Percentiles rank a stretch among this genome's conserved stretches.
Evolutionary conservation across 1,140 invertebrate species (phyloP).

Genomic region (Helicoverpa armigera): DNA sequence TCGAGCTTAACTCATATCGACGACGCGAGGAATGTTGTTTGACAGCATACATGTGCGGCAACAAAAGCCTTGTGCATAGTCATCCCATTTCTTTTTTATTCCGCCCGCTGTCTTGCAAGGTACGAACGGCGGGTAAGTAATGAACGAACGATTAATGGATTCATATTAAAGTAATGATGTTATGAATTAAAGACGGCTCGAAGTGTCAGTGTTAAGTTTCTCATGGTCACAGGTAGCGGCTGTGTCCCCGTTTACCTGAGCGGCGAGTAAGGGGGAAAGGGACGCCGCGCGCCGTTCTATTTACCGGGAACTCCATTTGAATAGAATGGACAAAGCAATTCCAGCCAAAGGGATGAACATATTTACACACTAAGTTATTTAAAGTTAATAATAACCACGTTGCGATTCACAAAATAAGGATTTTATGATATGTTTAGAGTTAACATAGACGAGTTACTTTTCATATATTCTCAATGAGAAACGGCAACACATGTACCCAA

Average conservation of each 20-base stretch:
- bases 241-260: slow-evolving; percentile 77
- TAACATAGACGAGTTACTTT: background rate
- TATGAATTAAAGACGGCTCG: slow-evolving; percentile 63
- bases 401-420: slow-evolving; percentile 12
- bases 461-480: slow-evolving; percentile 6
- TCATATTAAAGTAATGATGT: slow-evolving; percentile 46
- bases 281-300: slow-evolving; percentile 70
- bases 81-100: slow-evolving; percentile 77
- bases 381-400: slow-evolving; percentile 53
- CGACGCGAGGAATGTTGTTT: slow-evolving; percentile 83
- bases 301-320: slow-evolving; percentile 73
- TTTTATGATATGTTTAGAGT: background rate
- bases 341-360: slow-evolving; percentile 50
- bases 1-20: slow-evolving; percentile 81
- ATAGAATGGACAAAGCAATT: slow-evolving; percentile 65
- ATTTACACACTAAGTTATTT: slow-evolving; percentile 48
- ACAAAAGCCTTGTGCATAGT: slow-evolving; percentile 84
- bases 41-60: slow-evolving; percentile 85
- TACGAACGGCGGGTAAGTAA: slow-evolving; percentile 50
- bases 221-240: slow-evolving; percentile 77
- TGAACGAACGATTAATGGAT: slow-evolving; percentile 44
- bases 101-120: slow-evolving; percentile 69
- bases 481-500: slow-evolving; percentile 20
- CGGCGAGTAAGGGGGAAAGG: slow-evolving; percentile 62
- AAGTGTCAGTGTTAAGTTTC: slow-evolving; percentile 59